Base-by-base conservation (phyloP, 2,888 invertebrate genomes). In the Phortica magna region DNA sequence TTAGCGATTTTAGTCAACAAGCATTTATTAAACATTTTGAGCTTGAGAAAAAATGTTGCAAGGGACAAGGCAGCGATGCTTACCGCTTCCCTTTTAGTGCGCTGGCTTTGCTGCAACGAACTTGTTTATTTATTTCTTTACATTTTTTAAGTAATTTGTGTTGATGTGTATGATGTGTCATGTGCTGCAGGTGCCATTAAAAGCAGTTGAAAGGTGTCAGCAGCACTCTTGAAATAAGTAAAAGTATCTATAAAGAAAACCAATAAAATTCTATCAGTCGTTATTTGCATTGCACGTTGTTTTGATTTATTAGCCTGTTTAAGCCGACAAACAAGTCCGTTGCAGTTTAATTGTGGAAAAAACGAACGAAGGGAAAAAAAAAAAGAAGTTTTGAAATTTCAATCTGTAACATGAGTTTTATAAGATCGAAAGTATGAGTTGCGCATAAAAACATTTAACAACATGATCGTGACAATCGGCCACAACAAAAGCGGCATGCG, bases 371-470 rank as follows among this genome's bases (percentile, higher is more conserved):
- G 19, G 4, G 5, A 61, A 61, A 61, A 17, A 17, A 61, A 61
- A 17, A 61, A 61, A 61, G 61, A 17, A 61, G 61, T 19, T 55
- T 17, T 55, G 19, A 61, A 61, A 17, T 22, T 61, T 17, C 42
- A 71, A 71, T 71, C 17, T 71, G 70, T 71, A 55, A 71, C 70
- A 71, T 71, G 70, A 67, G 5, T 67, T 67, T 41, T 41, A 67
- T 19, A 19, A 67, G 67, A 71, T 71, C 70, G 70, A 71, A 71
- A 71, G 70, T 71, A 61, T 61, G 22, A 17, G 19, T 6, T 22
- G 64, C 31, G 14, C 70, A 71, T 71, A 71, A 71, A 71, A 71
- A 71, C 70, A 71, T 71, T 71, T 71, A 71, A 71, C 70, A 71
- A 71, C 70, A 55, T 55, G 53, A 71, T 71, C 70, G 70, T 71